A percentile compares a stretch with the other conserved stretches of the same genome.
Evolutionary conservation across 2,888 invertebrate genomes (phyloP).

Genomic region (Lasioglossum pauxillum): DNA sequence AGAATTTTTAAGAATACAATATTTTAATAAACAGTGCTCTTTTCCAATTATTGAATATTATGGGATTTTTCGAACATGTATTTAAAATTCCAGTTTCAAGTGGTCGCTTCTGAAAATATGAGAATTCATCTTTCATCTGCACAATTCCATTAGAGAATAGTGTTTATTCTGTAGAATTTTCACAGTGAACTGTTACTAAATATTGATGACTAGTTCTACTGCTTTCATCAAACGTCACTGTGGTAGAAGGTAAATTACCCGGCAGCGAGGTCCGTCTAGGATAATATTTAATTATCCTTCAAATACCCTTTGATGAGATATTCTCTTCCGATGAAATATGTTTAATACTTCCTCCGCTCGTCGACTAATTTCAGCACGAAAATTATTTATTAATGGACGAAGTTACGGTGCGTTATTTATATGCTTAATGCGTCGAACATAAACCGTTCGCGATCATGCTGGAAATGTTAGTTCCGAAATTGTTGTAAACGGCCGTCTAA

Average conservation of each 20-base stretch:
- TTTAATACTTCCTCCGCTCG: background rate
- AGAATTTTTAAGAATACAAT: background rate
- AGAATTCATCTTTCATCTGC: background rate
- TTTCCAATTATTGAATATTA: background rate
- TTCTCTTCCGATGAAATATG: background rate
- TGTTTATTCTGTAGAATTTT: background rate
- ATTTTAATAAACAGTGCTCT: background rate
- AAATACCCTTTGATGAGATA: background rate
- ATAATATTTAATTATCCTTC: background rate
- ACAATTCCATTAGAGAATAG: background rate
- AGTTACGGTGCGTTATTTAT: background rate
- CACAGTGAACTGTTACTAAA: background rate
- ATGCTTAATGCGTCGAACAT: background rate
- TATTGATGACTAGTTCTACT: background rate
- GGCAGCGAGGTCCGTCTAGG: too few relatives aligned
- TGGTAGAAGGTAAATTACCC: background rate
- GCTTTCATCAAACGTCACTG: background rate
- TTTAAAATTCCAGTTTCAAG: background rate
- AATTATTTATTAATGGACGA: constrained; percentile 10
- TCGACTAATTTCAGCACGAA: background rate
- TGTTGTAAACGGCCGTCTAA: constrained; percentile 1
- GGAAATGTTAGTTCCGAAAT: background rate
- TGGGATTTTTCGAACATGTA: background rate
- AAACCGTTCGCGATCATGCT: background rate
- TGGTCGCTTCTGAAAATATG: background rate